phyloP scores from a whole-genome alignment of 2,797 vertebrate species.

The Oreortyx pictus region DNA sequence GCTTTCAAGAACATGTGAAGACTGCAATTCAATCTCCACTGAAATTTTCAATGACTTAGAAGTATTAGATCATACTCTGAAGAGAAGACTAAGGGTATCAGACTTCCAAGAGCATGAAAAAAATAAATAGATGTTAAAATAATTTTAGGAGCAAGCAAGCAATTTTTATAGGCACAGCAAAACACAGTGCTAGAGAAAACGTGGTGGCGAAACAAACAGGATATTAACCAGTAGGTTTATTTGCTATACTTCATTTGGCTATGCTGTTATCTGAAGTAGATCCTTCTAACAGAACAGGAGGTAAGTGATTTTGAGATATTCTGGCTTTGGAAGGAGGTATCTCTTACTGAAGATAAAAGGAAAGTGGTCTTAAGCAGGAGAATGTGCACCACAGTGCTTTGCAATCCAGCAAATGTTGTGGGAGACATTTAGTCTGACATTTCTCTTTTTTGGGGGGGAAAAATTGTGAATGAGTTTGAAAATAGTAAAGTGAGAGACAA shows the following conservation, averaged over 20 bases:
- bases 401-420: background rate
- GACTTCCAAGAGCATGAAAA: fast-evolving
- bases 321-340: background rate
- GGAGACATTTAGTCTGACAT: background rate
- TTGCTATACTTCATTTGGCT: background rate
- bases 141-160: background rate
- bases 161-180: background rate
- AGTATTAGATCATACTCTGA: background rate
- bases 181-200: background rate
- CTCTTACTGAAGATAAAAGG: background rate
- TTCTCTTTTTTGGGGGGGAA: background rate
- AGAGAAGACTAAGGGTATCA: background rate
- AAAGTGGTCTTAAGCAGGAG: background rate
- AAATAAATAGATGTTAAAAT: background rate
- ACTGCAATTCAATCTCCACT: background rate
- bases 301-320: background rate
- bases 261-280: background rate
- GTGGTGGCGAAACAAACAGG: background rate
- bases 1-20: background rate
- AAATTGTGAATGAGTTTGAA: background rate
- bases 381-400: background rate
- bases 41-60: background rate
- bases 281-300: background rate
- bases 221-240: background rate
- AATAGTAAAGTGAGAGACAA: background rate